Conservation (phyloP, 2,113 vertebrate genomes). For the Silurus glanis region DNA sequence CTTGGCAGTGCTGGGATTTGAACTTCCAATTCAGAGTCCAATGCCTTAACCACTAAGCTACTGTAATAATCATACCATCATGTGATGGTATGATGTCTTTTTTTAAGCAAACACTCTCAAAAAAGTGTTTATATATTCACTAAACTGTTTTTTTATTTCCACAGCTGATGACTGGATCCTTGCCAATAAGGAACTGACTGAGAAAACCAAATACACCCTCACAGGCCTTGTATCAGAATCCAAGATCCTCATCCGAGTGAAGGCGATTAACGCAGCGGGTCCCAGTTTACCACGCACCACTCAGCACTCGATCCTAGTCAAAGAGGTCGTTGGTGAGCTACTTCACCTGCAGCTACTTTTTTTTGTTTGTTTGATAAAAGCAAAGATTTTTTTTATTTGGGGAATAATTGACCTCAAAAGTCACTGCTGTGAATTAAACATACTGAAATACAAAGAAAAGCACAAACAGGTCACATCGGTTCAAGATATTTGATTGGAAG, state of each 20-base stretch:
- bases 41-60: no score
- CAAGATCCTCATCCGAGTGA: slow-evolving; percentile 89
- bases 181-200: slow-evolving; percentile 85
- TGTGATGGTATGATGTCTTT: neutral
- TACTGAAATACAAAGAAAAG: neutral
- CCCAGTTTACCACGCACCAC: slow-evolving; percentile 81
- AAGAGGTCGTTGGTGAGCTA: slow-evolving; percentile 89
- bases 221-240: slow-evolving; percentile 78
- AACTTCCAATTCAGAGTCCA: no score
- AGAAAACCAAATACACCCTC: slow-evolving; percentile 92
- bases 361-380: neutral
- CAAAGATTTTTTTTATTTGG: neutral
- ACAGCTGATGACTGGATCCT: slow-evolving; percentile 85
- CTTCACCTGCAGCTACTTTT: neutral
- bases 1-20: no score
- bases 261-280: slow-evolving; percentile 89
- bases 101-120: neutral
- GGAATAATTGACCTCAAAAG: neutral
- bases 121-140: neutral
- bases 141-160: neutral
- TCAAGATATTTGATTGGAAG: neutral
- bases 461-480: neutral
- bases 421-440: neutral
- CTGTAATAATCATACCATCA: neutral
- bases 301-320: slow-evolving; percentile 89